Percentiles rank a stretch among this genome's conserved stretches.
Conservation (phyloP, 2,113 vertebrate species). For the Syngnathus floridae region DNA sequence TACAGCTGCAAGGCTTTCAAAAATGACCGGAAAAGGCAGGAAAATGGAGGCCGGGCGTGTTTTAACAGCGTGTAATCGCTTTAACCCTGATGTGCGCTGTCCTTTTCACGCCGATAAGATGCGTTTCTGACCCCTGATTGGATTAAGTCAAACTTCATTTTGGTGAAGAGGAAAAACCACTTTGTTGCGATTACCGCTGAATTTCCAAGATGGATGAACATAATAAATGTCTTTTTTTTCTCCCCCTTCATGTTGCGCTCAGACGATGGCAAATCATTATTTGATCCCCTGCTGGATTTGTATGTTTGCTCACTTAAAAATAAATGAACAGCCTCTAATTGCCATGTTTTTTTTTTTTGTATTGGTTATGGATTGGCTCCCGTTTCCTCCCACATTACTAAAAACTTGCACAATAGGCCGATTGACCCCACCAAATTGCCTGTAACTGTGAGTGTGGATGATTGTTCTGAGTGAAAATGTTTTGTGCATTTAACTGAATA, state of each 20-base stretch:
- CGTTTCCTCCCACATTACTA: too few species aligned
- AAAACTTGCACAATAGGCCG: too few species aligned
- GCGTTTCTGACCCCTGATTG: constrained; percentile 72
- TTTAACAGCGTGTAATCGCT: constrained; percentile 73
- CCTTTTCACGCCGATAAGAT: constrained; percentile 70
- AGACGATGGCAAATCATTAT: not conserved
- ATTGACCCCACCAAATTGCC: too few species aligned
- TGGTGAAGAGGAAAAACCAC: constrained; percentile 69
- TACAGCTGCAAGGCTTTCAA: constrained; percentile 78
- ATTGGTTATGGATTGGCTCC: not conserved
- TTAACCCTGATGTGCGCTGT: constrained; percentile 77
- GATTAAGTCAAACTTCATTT: constrained; percentile 75
- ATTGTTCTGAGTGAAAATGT: too few species aligned
- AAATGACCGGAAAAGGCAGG: constrained; percentile 80
- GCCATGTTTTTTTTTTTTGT: not conserved
- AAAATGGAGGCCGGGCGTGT: constrained; percentile 68
- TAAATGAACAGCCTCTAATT: not conserved
- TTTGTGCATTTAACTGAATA: too few species aligned
- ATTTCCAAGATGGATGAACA: constrained; percentile 65
- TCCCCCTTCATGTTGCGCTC: constrained; percentile 55
- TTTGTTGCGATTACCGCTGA: constrained; percentile 78
- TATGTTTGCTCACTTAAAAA: not conserved
- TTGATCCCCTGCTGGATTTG: not conserved
- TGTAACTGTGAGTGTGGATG: too few species aligned
- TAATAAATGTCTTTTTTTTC: constrained; percentile 59